These are phyloP conservation scores for Terebella lapidaria DNA, from an alignment of 2,888 invertebrate genomes.

Conservation along the genomic window DNA sequence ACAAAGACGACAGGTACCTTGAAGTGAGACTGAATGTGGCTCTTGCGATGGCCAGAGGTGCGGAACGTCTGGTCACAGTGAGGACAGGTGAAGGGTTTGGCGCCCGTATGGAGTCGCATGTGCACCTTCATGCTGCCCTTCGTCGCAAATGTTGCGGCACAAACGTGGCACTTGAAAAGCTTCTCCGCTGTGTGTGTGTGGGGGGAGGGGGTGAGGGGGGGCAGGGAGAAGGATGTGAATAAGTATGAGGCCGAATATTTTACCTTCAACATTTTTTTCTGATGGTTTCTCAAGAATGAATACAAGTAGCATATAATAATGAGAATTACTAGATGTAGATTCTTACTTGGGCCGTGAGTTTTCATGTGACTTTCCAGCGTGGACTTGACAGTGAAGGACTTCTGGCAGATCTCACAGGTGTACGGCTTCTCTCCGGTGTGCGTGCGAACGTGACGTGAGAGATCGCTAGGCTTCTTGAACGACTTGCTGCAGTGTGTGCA, in stretches of 20 bases:
- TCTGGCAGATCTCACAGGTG: slow-evolving; percentile 48
- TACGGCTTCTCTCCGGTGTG: slow-evolving; percentile 58
- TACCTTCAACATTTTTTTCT: no score
- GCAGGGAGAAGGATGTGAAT: no score
- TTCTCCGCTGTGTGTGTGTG: slow-evolving; percentile 43
- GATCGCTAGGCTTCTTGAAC: slow-evolving; percentile 55
- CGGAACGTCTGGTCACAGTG: slow-evolving; percentile 69
- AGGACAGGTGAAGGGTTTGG: slow-evolving; percentile 80
- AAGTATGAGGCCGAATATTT: no score
- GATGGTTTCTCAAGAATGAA: no score
- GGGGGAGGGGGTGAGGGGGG: no score
- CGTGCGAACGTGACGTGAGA: slow-evolving; percentile 53
- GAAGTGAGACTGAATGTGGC: slow-evolving; percentile 60
- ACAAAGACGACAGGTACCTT: slow-evolving; percentile 42
- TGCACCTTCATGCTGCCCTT: slow-evolving; percentile 54
- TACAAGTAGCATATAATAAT: no score
- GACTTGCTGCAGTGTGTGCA: slow-evolving; percentile 52
- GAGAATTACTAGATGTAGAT: no score
- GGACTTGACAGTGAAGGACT: slow-evolving; percentile 54
- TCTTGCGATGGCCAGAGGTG: slow-evolving; percentile 65
- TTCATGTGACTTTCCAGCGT: slow-evolving; percentile 53
- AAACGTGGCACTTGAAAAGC: slow-evolving; percentile 50
- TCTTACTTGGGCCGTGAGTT: slow-evolving; percentile 39
- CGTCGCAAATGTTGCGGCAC: slow-evolving; percentile 51
- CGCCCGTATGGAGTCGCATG: slow-evolving; percentile 57